Conservation (phyloP, 2,797 vertebrate species). For the Syndactyla subalaris region DNA sequence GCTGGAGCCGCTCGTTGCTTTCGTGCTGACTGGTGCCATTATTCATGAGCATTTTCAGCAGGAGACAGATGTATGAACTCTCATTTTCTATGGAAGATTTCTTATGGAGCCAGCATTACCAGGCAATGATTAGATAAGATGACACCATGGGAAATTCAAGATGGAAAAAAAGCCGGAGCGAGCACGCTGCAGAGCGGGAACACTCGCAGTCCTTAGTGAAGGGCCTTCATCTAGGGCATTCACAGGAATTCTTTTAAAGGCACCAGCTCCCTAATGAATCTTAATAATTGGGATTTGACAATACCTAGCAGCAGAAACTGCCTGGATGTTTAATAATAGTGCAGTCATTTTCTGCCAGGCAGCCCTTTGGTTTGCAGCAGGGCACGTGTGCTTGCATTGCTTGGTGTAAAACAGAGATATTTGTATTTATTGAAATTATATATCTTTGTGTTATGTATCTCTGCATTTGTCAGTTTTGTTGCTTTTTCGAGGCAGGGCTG, state of each 20-base stretch:
- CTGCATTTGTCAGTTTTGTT: neutral
- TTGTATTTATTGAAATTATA: neutral
- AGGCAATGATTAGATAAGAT: slow-evolving; percentile 28
- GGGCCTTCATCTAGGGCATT: neutral
- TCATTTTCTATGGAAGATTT: slow-evolving; percentile 26
- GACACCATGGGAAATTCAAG: slow-evolving; percentile 41
- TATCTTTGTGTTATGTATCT: neutral
- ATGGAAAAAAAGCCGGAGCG: neutral
- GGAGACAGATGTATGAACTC: slow-evolving; percentile 6
- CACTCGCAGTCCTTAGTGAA: neutral
- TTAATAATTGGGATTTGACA: neutral
- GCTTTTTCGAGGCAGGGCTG: neutral
- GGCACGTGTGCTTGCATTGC: neutral
- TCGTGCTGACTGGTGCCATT: neutral
- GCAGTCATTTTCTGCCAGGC: neutral
- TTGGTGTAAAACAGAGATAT: neutral
- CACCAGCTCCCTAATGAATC: neutral
- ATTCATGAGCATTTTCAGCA: slow-evolving; percentile 34
- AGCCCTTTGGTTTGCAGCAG: neutral
- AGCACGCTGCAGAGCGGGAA: slow-evolving; percentile 3
- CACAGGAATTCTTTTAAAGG: neutral
- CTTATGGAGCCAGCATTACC: neutral
- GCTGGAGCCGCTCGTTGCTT: neutral
- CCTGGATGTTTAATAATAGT: neutral
- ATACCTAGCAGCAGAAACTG: neutral